Base-by-base conservation (phyloP, 2,113 vertebrate genomes). In the Copsychus sechellarum region DNA sequence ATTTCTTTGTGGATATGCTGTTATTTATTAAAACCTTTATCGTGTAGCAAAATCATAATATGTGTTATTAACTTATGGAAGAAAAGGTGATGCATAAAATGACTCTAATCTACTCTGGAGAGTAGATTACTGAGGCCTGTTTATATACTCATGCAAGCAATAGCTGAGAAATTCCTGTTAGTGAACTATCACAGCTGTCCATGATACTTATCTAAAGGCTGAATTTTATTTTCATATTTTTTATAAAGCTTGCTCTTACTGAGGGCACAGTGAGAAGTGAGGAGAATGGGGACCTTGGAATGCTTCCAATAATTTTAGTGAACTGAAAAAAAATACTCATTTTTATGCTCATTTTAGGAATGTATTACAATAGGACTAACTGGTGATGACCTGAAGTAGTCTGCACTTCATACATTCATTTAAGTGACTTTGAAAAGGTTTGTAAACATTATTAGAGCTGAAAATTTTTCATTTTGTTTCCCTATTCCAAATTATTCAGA, bases 371-470 rank as follows among this genome's bases (percentile, higher is more conserved):
- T 23, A 16, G 56, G 29, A 51, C 24, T 78, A 29, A n/a, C 26
- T 36, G 0, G 1, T 62, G 24, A 16, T 45, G 34, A 26, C 51
- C 45, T 81, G 29, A 64, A n/a, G 17, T 60, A 15, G 5, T 54
- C 24, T 24, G 9, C 21, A 18, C 31, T 42, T 45, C 25, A 24
- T 26, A 3, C 0, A 1, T 29, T 64, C 0, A 0, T 57, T 74
- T 47, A 50, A 64, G 24, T 22, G 64, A 26, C 53, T 71, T 67
- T 81, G 21, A 24, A 82, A 62, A 43, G 16, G 14, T 70, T 62
- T 73, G 23, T 69, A 54, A 73, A n/a, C 2, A 2, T 60, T 61
- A 24, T 18, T 47, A 51, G 22, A 77, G 21, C 36, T 65, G 36
- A 48, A 78, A 48, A 42, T 25, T 82, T 28, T 62, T 73, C 22